Evolutionary conservation across 2,888 invertebrate genomes (phyloP).

Genomic region (Masnerella sp.): DNA sequence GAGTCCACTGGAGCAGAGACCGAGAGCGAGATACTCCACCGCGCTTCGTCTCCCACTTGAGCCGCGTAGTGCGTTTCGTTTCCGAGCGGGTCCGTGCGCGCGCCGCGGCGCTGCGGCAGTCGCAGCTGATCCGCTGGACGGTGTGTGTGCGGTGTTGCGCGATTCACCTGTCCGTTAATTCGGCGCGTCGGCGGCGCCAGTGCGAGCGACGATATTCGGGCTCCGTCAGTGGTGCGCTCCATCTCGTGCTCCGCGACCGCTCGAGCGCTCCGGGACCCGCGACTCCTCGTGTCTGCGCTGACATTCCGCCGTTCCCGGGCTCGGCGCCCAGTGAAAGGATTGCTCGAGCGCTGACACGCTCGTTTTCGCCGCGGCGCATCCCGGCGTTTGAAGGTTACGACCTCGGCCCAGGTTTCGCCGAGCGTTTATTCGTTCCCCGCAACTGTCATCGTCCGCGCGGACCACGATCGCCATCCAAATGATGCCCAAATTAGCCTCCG

Average conservation of each 20-base stretch:
- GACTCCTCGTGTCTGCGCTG: background rate
- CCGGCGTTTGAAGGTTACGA: conserved; percentile 32
- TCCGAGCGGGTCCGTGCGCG: conserved; percentile 16
- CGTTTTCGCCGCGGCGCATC: conserved; percentile 21
- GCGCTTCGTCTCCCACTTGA: conserved; percentile 20
- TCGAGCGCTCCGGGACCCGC: background rate
- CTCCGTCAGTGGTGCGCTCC: conserved; percentile 26
- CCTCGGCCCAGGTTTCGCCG: conserved; percentile 2
- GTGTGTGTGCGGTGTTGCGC: conserved; percentile 36
- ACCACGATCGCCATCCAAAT: too few relatives aligned
- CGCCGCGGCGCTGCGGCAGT: conserved; percentile 63
- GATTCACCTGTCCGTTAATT: conserved; percentile 47
- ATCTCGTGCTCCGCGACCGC: conserved; percentile 18
- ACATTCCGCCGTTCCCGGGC: conserved; percentile 18
- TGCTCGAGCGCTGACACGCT: conserved; percentile 21
- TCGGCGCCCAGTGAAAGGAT: conserved; percentile 27
- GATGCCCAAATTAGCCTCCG: too few relatives aligned
- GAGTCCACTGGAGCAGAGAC: too few relatives aligned
- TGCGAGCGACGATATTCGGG: conserved; percentile 36
- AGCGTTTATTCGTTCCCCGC: conserved; percentile 8
- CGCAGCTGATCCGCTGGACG: conserved; percentile 72
- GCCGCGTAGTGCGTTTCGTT: conserved; percentile 4
- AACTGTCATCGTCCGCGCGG: conserved; percentile 17
- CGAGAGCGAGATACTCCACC: too few relatives aligned
- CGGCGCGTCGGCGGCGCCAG: conserved; percentile 48